Evolutionary conservation across 2,113 vertebrate genomes (phyloP).

Genomic region (Nycticebus coucang): DNA sequence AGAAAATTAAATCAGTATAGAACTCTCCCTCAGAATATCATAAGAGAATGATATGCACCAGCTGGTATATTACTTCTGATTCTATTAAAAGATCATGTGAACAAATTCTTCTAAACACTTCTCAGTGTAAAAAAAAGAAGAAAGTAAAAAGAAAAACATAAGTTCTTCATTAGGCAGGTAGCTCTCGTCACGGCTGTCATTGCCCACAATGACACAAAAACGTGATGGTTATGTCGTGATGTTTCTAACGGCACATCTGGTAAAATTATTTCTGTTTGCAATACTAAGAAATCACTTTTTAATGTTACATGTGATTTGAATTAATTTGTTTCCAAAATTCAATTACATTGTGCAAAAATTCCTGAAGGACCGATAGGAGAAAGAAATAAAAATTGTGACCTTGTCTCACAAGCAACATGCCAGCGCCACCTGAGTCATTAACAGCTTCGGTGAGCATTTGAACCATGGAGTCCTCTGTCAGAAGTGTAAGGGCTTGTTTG

Average conservation of each 20-base stretch:
- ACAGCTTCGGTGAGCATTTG: constrained; percentile 83
- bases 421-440: constrained; percentile 85
- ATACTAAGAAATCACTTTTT: constrained; percentile 83
- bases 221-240: background rate
- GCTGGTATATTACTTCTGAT: constrained; percentile 74
- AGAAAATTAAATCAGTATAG: constrained; percentile 65
- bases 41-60: constrained; percentile 64
- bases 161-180: constrained; percentile 68
- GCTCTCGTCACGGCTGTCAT: constrained; percentile 10
- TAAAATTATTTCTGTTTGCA: constrained; percentile 78
- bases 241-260: constrained; percentile 66
- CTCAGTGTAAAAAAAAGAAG: constrained; percentile 4
- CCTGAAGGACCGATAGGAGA: constrained; percentile 78
- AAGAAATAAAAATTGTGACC: constrained; percentile 83
- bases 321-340: constrained; percentile 85
- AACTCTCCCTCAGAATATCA: constrained; percentile 58
- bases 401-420: constrained; percentile 84
- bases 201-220: background rate
- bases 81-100: constrained; percentile 72
- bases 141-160: background rate
- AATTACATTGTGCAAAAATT: constrained; percentile 81
- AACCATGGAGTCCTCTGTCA: constrained; percentile 77
- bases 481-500: constrained; percentile 72
- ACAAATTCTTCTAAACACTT: constrained; percentile 64
- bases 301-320: constrained; percentile 85